Evolutionary conservation across 37 sponge, comb jelly and placozoan genomes (phyloP).

Genomic region (Haliclona indistincta): DNA sequence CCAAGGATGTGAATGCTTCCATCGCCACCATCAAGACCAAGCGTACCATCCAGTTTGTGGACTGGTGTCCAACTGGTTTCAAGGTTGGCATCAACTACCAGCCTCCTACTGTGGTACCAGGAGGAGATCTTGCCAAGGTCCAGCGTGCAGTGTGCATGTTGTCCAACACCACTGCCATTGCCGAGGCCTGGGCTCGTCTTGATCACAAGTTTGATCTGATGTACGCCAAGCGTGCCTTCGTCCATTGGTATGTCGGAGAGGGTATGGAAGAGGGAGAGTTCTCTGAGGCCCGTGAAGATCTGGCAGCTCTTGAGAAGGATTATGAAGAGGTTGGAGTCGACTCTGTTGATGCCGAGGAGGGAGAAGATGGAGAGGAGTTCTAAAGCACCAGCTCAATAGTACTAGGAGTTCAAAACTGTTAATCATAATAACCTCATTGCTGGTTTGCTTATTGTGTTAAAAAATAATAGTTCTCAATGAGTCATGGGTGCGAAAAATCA

Average conservation of each 20-base stretch:
- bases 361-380: slow-evolving; percentile 86
- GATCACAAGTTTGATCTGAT: slow-evolving; percentile 96
- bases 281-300: slow-evolving; percentile 90
- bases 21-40: slow-evolving; percentile 90
- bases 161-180: slow-evolving; percentile 94
- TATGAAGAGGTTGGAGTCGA: slow-evolving; percentile 87
- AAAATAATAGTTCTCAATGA: too few relatives aligned
- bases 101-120: slow-evolving; percentile 93
- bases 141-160: slow-evolving; percentile 95
- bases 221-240: slow-evolving; percentile 97
- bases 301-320: slow-evolving; percentile 91
- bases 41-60: slow-evolving; percentile 91
- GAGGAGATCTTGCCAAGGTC: slow-evolving; percentile 90
- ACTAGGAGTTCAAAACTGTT: too few relatives aligned
- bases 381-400: slow-evolving; percentile 25
- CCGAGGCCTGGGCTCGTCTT: slow-evolving; percentile 95
- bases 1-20: slow-evolving; percentile 92
- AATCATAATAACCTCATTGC: too few relatives aligned
- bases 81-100: slow-evolving; percentile 98
- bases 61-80: slow-evolving; percentile 99
- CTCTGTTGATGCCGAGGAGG: slow-evolving; percentile 79
- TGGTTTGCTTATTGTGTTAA: too few relatives aligned
- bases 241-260: slow-evolving; percentile 96
- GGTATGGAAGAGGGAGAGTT: slow-evolving; percentile 97
- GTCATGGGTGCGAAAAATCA: too few relatives aligned